Evolutionary conservation across 2,797 vertebrate species (phyloP).

Genomic region (Hybognathus amarus): DNA sequence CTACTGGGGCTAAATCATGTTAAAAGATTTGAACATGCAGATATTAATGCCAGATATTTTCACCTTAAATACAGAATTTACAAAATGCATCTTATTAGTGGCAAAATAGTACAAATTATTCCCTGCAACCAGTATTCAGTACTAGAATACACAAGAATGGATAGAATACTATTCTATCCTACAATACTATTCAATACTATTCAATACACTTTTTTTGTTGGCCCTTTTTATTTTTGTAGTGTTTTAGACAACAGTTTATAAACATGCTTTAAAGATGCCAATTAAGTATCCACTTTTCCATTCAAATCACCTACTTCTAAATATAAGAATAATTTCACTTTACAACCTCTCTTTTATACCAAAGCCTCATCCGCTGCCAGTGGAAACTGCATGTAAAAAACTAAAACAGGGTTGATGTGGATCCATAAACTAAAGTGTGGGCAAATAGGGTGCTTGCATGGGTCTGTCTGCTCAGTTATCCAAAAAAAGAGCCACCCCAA

Average conservation of each 20-base stretch:
- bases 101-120: not conserved
- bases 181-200: too few species aligned
- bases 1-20: not conserved
- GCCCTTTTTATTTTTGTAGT: not conserved
- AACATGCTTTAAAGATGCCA: not conserved
- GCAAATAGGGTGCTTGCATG: conserved; percentile 61
- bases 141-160: too few species aligned
- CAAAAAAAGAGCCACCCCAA: conserved; percentile 41
- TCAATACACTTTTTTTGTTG: not conserved
- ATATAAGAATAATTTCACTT: conserved; percentile 17
- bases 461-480: conserved; percentile 60
- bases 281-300: not conserved
- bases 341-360: conserved; percentile 7
- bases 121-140: not conserved
- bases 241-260: conserved; percentile 11
- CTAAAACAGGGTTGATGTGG: conserved; percentile 63
- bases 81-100: not conserved
- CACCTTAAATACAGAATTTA: not conserved
- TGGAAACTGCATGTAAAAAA: conserved; percentile 3
- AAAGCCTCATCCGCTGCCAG: not conserved
- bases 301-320: not conserved
- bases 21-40: not conserved
- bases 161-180: too few species aligned
- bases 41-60: not conserved
- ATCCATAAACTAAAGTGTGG: conserved; percentile 83